Percentiles rank a stretch among this genome's conserved stretches.
Evolutionary conservation across 30 jellyfish, hydroid and myxozoan genomes (phyloP).

Genomic region (Aurelia sp.): DNA sequence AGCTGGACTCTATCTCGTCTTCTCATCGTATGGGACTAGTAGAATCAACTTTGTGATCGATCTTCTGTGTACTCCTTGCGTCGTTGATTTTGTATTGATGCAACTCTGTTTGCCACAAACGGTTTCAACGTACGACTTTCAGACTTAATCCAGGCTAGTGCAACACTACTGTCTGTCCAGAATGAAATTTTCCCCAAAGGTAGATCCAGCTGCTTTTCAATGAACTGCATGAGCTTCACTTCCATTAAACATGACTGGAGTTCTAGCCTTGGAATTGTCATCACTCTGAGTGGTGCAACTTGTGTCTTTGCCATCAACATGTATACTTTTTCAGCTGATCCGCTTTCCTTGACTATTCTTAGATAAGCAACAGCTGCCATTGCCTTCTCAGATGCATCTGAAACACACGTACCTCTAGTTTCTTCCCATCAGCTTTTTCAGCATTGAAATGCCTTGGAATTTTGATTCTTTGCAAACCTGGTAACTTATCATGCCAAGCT

Average conservation of each 20-base stretch:
- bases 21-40: constrained; percentile 33
- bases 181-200: constrained; percentile 13
- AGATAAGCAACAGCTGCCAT: constrained; percentile 52
- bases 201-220: constrained; percentile 9
- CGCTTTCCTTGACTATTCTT: constrained; percentile 19
- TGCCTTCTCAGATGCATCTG: constrained; percentile 70
- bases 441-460: constrained; percentile 35
- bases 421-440: constrained; percentile 25
- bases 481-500: constrained; percentile 33
- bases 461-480: constrained; percentile 25
- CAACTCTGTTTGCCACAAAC: constrained; percentile 62
- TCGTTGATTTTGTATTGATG: constrained; percentile 21
- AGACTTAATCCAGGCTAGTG: neutral
- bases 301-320: constrained; percentile 54
- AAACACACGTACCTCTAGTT: constrained; percentile 40
- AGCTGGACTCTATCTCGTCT: constrained; percentile 48
- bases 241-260: constrained; percentile 54
- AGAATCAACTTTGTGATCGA: constrained; percentile 29
- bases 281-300: neutral
- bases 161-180: constrained; percentile 64
- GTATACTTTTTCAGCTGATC: constrained; percentile 11
- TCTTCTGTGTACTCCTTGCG: constrained; percentile 8
- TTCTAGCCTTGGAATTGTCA: constrained; percentile 53
- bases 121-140: constrained; percentile 28
- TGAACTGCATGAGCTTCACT: constrained; percentile 30